phyloP scores from a whole-genome alignment of 2,888 invertebrate genomes.

The Drosophila paramelanica region DNA sequence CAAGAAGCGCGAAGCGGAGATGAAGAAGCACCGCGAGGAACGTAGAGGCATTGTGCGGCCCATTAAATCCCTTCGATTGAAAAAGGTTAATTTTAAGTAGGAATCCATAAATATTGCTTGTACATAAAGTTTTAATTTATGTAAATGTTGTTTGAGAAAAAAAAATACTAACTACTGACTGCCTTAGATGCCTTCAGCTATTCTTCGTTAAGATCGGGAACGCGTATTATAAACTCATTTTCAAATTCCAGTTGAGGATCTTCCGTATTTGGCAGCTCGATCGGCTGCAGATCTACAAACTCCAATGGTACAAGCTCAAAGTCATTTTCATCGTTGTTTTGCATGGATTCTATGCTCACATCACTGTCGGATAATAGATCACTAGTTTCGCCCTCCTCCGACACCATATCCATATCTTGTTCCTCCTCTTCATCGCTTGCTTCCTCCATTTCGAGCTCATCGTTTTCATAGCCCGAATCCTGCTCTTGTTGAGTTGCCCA shows the following conservation, averaged over 20 bases:
- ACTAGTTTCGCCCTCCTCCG: neutral
- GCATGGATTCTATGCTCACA: slow-evolving; percentile 16
- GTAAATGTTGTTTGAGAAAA: slow-evolving; percentile 17
- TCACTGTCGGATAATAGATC: slow-evolving; percentile 17
- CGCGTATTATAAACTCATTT: slow-evolving; percentile 19
- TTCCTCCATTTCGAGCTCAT: slow-evolving; percentile 4
- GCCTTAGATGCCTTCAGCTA: slow-evolving; percentile 7
- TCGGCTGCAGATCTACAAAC: slow-evolving; percentile 20
- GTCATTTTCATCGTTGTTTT: slow-evolving; percentile 11
- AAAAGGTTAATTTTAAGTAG: slow-evolving; percentile 84
- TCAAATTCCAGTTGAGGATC: slow-evolving; percentile 16
- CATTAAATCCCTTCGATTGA: slow-evolving; percentile 85
- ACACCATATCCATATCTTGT: neutral
- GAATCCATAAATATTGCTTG: slow-evolving; percentile 10
- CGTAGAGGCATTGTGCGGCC: slow-evolving; percentile 88
- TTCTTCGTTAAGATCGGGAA: slow-evolving; percentile 16
- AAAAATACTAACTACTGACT: slow-evolving; percentile 3
- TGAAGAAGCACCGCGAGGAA: slow-evolving; percentile 89
- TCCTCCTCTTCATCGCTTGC: neutral
- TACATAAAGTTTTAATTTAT: slow-evolving; percentile 49
- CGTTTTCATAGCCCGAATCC: slow-evolving; percentile 30
- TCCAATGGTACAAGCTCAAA: slow-evolving; percentile 25
- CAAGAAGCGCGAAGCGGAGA: slow-evolving; percentile 87
- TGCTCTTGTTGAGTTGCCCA: slow-evolving; percentile 9
- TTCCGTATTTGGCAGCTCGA: slow-evolving; percentile 6